Percentiles rank a stretch among this genome's conserved stretches.
Conservation (phyloP, 2,797 vertebrate genomes). For the Dendrocincla tyrannina region DNA sequence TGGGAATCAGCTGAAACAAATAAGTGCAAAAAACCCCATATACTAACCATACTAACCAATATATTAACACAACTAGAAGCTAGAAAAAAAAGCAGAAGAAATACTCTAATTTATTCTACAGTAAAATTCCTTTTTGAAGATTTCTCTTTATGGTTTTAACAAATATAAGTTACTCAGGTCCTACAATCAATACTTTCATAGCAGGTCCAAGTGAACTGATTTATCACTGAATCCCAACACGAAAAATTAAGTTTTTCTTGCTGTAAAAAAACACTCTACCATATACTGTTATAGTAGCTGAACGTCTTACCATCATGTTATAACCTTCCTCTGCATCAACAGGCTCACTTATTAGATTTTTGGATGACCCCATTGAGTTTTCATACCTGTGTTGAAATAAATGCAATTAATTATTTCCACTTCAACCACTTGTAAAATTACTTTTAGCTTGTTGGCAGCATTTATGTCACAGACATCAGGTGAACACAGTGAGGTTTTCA, state of each 20-base stretch:
- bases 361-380: conserved; percentile 67
- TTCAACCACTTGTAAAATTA: conserved; percentile 15
- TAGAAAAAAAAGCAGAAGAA: background rate
- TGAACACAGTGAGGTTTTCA: background rate
- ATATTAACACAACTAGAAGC: background rate
- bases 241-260: background rate
- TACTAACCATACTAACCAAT: background rate
- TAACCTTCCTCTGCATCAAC: conserved; percentile 58
- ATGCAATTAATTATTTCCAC: background rate
- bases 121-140: background rate
- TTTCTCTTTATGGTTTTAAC: background rate
- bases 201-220: background rate
- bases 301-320: conserved; percentile 74
- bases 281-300: background rate
- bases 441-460: background rate
- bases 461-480: background rate
- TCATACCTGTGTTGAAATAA: conserved; percentile 69
- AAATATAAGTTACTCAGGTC: background rate
- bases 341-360: conserved; percentile 64
- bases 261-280: background rate
- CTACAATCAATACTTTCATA: background rate
- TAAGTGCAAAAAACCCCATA: background rate
- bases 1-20: background rate
- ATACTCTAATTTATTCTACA: background rate
- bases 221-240: background rate